A percentile compares a stretch with the other conserved stretches of the same genome.
phyloP scores from a whole-genome alignment of 2,888 invertebrate species.

The Aphrophora alni region DNA sequence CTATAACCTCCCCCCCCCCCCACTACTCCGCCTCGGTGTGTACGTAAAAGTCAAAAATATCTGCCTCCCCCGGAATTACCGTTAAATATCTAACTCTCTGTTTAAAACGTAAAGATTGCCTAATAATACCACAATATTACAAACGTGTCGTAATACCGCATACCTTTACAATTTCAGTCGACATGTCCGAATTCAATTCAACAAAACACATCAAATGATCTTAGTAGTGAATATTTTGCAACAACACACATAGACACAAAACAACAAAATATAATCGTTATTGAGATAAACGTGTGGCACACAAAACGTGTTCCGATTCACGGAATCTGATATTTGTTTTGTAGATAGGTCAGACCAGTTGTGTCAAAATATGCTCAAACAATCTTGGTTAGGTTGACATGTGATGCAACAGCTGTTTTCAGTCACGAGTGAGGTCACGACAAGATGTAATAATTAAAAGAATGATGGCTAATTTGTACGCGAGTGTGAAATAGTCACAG shows the following conservation, averaged over 20 bases:
- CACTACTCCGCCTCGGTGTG: too few relatives aligned
- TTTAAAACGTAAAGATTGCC: too few relatives aligned
- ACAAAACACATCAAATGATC: too few relatives aligned
- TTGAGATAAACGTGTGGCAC: background rate
- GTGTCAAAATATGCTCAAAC: background rate
- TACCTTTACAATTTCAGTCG: too few relatives aligned
- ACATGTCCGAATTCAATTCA: too few relatives aligned
- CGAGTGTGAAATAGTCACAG: slow-evolving; percentile 6
- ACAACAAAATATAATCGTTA: background rate
- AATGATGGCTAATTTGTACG: background rate
- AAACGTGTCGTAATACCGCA: too few relatives aligned
- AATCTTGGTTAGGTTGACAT: background rate
- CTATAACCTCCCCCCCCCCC: too few relatives aligned
- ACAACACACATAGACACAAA: background rate
- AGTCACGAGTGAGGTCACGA: background rate
- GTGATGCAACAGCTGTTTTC: background rate
- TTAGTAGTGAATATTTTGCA: background rate
- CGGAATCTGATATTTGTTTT: slow-evolving; percentile 9
- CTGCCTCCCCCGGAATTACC: too few relatives aligned
- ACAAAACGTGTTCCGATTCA: background rate
- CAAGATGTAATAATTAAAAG: background rate
- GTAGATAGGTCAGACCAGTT: background rate
- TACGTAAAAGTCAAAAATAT: too few relatives aligned
- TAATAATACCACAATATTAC: too few relatives aligned
- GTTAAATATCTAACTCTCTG: too few relatives aligned